Percentiles rank a stretch among this genome's conserved stretches.
Evolutionary conservation across 92 coral and sea anemone genomes (phyloP).

Genomic region (Palythoa grandis): DNA sequence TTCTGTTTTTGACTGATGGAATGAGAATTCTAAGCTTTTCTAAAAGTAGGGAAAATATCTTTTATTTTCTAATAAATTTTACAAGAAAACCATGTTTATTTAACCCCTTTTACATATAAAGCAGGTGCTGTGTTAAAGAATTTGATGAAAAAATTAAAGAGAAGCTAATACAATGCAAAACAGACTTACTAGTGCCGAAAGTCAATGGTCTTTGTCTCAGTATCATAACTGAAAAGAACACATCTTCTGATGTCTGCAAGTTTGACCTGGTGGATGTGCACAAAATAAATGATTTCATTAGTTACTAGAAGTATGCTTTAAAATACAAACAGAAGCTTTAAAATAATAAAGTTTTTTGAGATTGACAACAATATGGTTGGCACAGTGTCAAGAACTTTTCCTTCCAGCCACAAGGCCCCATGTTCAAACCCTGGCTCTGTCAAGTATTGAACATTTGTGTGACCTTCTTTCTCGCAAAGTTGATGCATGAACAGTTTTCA

Average conservation of each 20-base stretch:
- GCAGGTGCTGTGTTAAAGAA: too few species aligned
- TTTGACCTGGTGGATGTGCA: constrained; percentile 63
- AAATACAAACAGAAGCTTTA: not conserved
- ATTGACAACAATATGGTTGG: not conserved
- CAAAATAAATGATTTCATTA: not conserved
- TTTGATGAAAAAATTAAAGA: not conserved
- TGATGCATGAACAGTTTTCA: too few species aligned
- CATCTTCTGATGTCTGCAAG: constrained; percentile 92
- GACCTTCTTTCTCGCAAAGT: not conserved
- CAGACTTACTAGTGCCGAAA: constrained; percentile 92
- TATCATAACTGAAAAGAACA: constrained; percentile 79
- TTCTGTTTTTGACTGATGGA: too few species aligned
- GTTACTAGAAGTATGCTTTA: not conserved
- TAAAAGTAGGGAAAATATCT: too few species aligned
- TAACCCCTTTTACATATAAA: too few species aligned
- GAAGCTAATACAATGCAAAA: not conserved
- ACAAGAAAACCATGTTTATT: too few species aligned
- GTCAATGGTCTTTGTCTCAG: constrained; percentile 74
- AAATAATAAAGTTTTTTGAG: too few species aligned
- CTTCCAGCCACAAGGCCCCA: not conserved
- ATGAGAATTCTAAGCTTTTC: too few species aligned
- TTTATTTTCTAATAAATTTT: too few species aligned
- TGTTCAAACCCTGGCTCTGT: not conserved
- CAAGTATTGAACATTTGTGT: not conserved
- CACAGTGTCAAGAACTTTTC: not conserved